Evolutionary conservation across 2,797 vertebrate genomes (phyloP), one percentile per base, ranked within the genome.

Genomic region (Tragopan temminckii): DNA sequence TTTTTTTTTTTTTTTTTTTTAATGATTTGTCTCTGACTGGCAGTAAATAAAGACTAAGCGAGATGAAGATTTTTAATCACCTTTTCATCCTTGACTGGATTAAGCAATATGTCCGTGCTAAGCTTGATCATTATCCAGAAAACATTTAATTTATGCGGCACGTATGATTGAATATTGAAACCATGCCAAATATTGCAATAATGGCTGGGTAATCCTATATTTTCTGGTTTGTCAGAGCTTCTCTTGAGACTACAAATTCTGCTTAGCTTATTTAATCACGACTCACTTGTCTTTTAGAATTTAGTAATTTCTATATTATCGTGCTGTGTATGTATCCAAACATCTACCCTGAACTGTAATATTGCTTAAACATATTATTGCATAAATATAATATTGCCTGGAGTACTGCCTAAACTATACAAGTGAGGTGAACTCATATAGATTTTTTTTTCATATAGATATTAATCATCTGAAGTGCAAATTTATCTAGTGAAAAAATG

Each of bases 21-120:
- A 85, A 80, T 43, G 1, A 84, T 69, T 94, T 35, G 62, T 90
- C 78, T 95, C 82, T 78, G 36, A 69, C 64, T 75, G 92, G 85
- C 77, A 80, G 61, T 94, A 95, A 92, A 95, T 81, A 95, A 19
- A 95, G 53, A 71, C 48, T 91, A 91, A 94, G 91, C 77, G 91
- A 92, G 82, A 86, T 87, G 58, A 50, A 71, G 33, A 75, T 69
- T 72, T 88, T 36, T 55, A 86, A 75, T 66, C 29, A 61, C 75
- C 40, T 75, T 90, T 91, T 86, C 50, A 75, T 90, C 55, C 27
- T 91, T 43, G 57, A 85, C 9, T 13, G 68, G 40, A 74, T 81
- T 59, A 70, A 69, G 62, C 15, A 35, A 14, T 86, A 91, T 48
- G 11, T 95, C 61, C n/a, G 9, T 72, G 27, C 17, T 85, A 11